These are phyloP conservation scores for Pachliopta kotzebuea DNA, from an alignment of 2,888 invertebrate species.

Conservation along the genomic window DNA sequence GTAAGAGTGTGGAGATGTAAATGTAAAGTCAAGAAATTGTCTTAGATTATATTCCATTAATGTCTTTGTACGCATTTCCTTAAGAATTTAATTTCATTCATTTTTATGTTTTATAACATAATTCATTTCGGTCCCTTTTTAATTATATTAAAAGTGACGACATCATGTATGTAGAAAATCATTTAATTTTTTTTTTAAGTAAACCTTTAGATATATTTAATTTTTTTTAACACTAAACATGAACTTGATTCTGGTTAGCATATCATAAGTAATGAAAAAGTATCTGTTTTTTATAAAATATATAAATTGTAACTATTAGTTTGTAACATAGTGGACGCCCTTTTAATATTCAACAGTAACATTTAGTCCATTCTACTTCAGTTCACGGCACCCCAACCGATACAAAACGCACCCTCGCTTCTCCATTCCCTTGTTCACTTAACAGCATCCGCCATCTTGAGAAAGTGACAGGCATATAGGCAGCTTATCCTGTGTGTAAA, in stretches of 20 bases:
- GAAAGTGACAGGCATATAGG: conserved; percentile 40
- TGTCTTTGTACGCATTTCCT: conserved; percentile 16
- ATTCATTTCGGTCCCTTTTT: neutral
- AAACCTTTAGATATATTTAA: neutral
- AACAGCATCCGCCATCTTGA: conserved; percentile 74
- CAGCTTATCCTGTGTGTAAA: conserved; percentile 32
- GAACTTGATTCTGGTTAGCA: no score
- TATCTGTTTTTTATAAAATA: neutral
- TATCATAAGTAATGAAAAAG: no score
- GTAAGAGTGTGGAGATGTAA: conserved; percentile 31
- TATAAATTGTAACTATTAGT: conserved; percentile 1
- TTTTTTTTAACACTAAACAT: no score
- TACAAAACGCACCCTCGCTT: conserved; percentile 53
- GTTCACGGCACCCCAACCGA: conserved; percentile 53
- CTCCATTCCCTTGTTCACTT: conserved; percentile 43
- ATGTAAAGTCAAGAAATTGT: conserved; percentile 25
- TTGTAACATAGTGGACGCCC: conserved; percentile 45
- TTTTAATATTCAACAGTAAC: conserved; percentile 50
- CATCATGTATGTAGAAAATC: neutral
- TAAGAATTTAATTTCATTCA: conserved; percentile 17
- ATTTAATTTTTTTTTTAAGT: neutral
- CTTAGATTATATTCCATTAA: conserved; percentile 24
- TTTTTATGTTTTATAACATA: conserved; percentile 11
- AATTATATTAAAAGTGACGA: neutral
- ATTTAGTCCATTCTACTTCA: conserved; percentile 58